Conservation (phyloP, 2,797 vertebrate genomes). For the Australoheros facetus region DNA sequence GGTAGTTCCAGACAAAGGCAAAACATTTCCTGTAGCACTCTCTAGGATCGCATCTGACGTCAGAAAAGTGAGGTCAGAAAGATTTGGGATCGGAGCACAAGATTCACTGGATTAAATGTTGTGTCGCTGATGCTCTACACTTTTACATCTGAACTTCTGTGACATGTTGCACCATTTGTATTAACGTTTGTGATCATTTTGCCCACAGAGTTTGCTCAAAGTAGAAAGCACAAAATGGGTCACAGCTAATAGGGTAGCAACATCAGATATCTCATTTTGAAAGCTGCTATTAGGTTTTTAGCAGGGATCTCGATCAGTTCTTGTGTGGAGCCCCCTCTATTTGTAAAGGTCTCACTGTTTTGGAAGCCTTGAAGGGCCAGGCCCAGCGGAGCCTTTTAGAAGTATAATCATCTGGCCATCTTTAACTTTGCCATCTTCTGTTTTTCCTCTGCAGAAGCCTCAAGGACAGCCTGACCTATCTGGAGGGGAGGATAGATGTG, state of each 20-base stretch:
- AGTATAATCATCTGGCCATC: not conserved
- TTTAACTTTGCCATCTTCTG: not conserved
- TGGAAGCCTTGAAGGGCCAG: not conserved
- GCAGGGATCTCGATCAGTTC: not conserved
- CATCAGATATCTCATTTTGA: not conserved
- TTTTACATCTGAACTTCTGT: not conserved
- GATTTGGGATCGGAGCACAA: not conserved
- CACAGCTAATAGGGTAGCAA: not conserved
- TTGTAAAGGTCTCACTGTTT: not conserved
- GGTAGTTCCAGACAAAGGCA: constrained; percentile 36
- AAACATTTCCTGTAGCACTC: constrained; percentile 51
- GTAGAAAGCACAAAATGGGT: not conserved
- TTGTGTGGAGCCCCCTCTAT: not conserved
- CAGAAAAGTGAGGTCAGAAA: constrained; percentile 17
- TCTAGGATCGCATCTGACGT: constrained; percentile 37
- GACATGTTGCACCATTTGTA: not conserved
- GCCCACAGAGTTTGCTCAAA: not conserved
- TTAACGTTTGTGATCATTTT: not conserved
- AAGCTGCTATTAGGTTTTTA: not conserved
- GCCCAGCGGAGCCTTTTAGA: not conserved
- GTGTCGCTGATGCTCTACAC: not conserved
- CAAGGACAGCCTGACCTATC: not conserved
- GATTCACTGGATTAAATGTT: constrained; percentile 2
- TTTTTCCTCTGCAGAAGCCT: not conserved
- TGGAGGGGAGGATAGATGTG: not conserved